Base-by-base conservation (phyloP, 2,797 vertebrate species). In the Dicrostonyx torquatus region DNA sequence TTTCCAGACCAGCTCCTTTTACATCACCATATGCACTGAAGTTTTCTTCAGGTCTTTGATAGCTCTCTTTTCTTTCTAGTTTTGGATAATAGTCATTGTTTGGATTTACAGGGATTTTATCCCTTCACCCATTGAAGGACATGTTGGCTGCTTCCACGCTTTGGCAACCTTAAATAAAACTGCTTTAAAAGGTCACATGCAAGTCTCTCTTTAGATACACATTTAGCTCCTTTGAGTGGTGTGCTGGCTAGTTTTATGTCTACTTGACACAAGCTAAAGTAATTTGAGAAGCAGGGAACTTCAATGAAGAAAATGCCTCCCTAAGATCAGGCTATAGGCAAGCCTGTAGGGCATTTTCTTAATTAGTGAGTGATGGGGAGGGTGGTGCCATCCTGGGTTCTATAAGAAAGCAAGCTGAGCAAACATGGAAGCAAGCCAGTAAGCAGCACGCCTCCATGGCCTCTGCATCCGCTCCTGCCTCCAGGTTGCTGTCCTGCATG, bases 31-130 rank as follows among this genome's bases (percentile, higher is more conserved):
- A 10, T 26, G 13, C 55, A 24, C 4, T 17, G 34, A n/a, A 3
- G 15, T 31, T 84, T 62, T 43, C 72, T 62, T 31, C 1, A 0
- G 15, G 22, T n/a, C 77, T 50, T 53, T 37, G 5, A n/a, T 5
- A 48, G 31, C 34, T 29, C 34, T 29, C 3, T 4, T 37, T 20
- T 68, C 48, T 64, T 58, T 66, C 31, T 17, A 58, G 48, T 4
- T 4, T 7, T 58, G 80, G 72, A 5, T 24, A 48, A 29, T 31
- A 34, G 6, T 20, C 29, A 22, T 12, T 58, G 12, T 76, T 48
- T 40, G 9, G 4, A 2, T 18, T 13, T 26, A 3, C 14, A 0
- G 1, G 1, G 15, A 24, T 37, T 73, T 72, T 48, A 53, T 12
- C 50, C 14, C 13, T 31, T 73, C 7, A 55, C 45, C 37, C 5